Evolutionary conservation across 2,888 invertebrate genomes (phyloP).

Genomic region (Macrosoma leucophasiata): DNA sequence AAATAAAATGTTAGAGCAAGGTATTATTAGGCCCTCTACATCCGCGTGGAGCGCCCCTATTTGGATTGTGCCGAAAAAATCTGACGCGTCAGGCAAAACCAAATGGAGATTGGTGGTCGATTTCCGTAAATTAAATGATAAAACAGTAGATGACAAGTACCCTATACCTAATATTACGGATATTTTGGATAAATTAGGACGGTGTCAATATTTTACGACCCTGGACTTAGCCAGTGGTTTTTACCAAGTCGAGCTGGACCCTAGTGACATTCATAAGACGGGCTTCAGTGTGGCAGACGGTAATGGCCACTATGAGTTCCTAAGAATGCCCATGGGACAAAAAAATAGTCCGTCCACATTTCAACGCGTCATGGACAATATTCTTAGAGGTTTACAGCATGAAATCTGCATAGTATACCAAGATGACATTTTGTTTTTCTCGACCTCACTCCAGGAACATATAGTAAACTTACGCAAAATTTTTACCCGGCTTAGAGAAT

Average conservation of each 20-base stretch:
- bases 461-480: conserved; percentile 25
- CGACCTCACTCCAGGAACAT: conserved; percentile 28
- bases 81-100: conserved; percentile 26
- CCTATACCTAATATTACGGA: conserved; percentile 28
- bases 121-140: conserved; percentile 28
- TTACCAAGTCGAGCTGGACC: conserved; percentile 21
- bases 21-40: conserved; percentile 31
- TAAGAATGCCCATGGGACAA: conserved; percentile 30
- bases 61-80: conserved; percentile 37
- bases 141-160: conserved; percentile 27
- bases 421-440: conserved; percentile 34
- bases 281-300: conserved; percentile 30
- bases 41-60: conserved; percentile 35
- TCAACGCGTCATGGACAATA: conserved; percentile 32
- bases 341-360: conserved; percentile 31
- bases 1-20: conserved; percentile 24
- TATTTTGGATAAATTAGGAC: conserved; percentile 26
- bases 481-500: conserved; percentile 23
- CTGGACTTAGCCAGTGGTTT: conserved; percentile 23
- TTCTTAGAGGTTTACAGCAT: conserved; percentile 27
- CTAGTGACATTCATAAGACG: conserved; percentile 26
- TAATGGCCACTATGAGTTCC: conserved; percentile 29
- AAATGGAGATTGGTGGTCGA: conserved; percentile 26
- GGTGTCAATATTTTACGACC: conserved; percentile 22
- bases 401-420: conserved; percentile 28